Evolutionary conservation across 2,113 vertebrate species (phyloP).

Genomic region (Oreocharis arfaki): DNA sequence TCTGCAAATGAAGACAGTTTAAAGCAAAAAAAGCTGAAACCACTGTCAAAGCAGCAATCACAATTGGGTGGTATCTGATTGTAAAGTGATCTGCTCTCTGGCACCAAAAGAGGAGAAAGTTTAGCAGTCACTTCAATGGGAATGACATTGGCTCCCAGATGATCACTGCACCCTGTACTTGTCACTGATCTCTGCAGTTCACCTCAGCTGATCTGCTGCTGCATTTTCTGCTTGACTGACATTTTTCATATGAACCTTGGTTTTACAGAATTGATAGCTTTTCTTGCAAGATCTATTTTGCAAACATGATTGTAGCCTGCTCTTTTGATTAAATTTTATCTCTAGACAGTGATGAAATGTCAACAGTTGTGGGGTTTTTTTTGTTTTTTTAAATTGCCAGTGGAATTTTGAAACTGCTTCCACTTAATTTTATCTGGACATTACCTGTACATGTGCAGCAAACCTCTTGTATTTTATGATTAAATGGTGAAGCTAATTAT

Average conservation of each 20-base stretch:
- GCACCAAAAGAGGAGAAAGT: neutral
- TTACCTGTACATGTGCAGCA: neutral
- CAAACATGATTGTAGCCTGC: neutral
- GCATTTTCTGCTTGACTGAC: conserved; percentile 6
- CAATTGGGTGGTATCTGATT: neutral
- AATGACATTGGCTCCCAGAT: neutral
- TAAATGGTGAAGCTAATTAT: neutral
- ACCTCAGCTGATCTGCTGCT: neutral
- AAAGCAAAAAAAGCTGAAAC: neutral
- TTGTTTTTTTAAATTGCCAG: neutral
- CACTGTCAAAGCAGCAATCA: neutral
- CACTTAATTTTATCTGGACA: neutral
- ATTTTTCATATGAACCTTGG: neutral
- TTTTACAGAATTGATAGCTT: neutral
- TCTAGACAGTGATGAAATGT: neutral
- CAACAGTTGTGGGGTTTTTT: neutral
- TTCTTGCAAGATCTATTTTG: neutral
- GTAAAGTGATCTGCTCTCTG: neutral
- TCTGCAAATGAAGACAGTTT: neutral
- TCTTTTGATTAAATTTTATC: neutral
- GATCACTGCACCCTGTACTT: neutral
- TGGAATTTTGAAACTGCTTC: neutral
- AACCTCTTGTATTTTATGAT: neutral
- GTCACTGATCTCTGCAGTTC: neutral
- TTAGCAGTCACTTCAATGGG: neutral